These are phyloP conservation scores for Cotesia vestalis DNA, from an alignment of 1,140 invertebrate species.

Conservation along the genomic window DNA sequence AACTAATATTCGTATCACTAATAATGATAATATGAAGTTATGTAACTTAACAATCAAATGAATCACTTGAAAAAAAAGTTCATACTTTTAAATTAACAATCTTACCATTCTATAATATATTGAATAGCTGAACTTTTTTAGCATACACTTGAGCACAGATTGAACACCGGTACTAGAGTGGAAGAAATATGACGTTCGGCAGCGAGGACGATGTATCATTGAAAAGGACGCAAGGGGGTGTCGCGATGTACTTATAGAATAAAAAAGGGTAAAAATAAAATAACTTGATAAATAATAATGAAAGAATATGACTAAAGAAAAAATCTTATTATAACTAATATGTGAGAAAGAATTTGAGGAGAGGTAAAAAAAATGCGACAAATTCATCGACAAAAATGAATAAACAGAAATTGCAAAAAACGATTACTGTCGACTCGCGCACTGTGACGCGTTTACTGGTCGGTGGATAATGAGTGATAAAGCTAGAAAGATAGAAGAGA, in stretches of 20 bases:
- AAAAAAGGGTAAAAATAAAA: background rate
- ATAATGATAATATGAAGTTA: no score
- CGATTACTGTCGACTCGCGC: background rate
- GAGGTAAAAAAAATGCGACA: background rate
- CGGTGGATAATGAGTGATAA: constrained; percentile 13
- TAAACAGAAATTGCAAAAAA: constrained; percentile 1
- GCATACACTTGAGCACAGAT: background rate
- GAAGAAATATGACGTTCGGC: background rate
- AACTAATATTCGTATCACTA: no score
- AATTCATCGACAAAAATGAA: background rate
- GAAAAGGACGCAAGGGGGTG: background rate
- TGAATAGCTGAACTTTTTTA: background rate
- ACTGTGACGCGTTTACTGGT: constrained; percentile 8
- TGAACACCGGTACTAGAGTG: background rate
- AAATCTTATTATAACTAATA: no score
- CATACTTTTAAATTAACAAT: no score
- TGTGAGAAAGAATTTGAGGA: background rate
- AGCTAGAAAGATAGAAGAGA: constrained; percentile 12
- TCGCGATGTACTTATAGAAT: background rate
- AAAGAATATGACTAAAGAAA: background rate
- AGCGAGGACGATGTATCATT: background rate
- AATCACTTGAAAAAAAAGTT: no score
- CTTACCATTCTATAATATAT: background rate
- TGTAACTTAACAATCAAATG: no score
- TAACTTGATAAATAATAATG: background rate